Conservation (phyloP, 2,888 invertebrate genomes). For the Eupithecia centaureata region DNA sequence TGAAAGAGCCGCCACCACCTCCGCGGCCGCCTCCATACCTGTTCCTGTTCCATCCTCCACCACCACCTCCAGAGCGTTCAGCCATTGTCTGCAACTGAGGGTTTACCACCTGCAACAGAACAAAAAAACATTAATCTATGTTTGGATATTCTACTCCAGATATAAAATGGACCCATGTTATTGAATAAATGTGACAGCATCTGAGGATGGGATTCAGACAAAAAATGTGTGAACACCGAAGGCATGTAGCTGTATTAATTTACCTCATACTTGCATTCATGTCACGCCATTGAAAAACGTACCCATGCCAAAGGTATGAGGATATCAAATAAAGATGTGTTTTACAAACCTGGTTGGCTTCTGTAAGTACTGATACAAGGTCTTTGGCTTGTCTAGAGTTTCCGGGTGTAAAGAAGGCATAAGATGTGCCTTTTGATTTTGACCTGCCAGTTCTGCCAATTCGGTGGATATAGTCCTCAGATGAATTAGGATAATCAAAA, state of each 20-base stretch:
- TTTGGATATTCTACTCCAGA: not conserved
- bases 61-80: conserved; percentile 86
- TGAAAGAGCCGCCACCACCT: conserved; percentile 78
- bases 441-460: conserved; percentile 97
- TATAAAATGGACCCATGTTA: not conserved
- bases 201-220: conserved; percentile 92
- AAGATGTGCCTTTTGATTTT: conserved; percentile 94
- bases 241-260: conserved; percentile 87
- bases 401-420: conserved; percentile 96
- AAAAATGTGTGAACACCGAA: conserved; percentile 89
- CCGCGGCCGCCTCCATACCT: conserved; percentile 77
- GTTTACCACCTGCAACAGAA: conserved; percentile 88
- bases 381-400: conserved; percentile 95
- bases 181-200: conserved; percentile 84
- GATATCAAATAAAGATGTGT: conserved; percentile 50
- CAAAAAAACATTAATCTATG: conserved; percentile 16
- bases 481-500: conserved; percentile 97
- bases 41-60: conserved; percentile 84
- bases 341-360: conserved; percentile 91
- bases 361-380: conserved; percentile 93
- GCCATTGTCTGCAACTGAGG: conserved; percentile 93
- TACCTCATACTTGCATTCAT: conserved; percentile 91
- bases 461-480: conserved; percentile 97
- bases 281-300: conserved; percentile 85
- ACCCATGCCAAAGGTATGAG: conserved; percentile 92